Evolutionary conservation across 2,797 vertebrate genomes (phyloP).

Genomic region (Ctenosaura bakeri): DNA sequence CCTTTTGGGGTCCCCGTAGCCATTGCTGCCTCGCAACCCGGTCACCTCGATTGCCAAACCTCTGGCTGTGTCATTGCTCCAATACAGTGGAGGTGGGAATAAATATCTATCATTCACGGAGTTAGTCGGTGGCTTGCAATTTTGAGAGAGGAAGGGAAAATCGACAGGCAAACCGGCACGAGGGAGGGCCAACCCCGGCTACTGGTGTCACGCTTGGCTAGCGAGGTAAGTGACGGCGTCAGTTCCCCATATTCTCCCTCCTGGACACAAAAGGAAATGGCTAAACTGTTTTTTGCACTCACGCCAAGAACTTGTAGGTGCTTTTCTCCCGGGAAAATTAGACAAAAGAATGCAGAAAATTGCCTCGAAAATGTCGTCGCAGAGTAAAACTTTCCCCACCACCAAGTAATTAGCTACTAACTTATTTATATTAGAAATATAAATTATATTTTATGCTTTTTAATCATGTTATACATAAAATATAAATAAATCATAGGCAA

Average conservation of each 20-base stretch:
- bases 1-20: too few species aligned
- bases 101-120: background rate
- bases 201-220: background rate
- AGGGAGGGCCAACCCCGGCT: background rate
- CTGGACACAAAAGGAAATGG: background rate
- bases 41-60: background rate
- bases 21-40: background rate
- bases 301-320: background rate
- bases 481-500: too few species aligned
- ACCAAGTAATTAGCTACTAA: too few species aligned
- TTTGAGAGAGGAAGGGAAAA: background rate
- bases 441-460: too few species aligned
- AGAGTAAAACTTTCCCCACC: too few species aligned
- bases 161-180: background rate
- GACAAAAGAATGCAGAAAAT: too few species aligned
- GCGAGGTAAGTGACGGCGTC: background rate
- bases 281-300: background rate
- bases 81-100: background rate
- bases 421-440: too few species aligned
- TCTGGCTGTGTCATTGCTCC: background rate
- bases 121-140: background rate
- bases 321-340: background rate
- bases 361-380: too few species aligned
- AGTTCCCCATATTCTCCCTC: background rate
- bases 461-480: too few species aligned